Percentiles rank a stretch among this genome's conserved stretches.
Evolutionary conservation across 1,140 invertebrate species (phyloP).

Genomic region (Bombus soroeensis): DNA sequence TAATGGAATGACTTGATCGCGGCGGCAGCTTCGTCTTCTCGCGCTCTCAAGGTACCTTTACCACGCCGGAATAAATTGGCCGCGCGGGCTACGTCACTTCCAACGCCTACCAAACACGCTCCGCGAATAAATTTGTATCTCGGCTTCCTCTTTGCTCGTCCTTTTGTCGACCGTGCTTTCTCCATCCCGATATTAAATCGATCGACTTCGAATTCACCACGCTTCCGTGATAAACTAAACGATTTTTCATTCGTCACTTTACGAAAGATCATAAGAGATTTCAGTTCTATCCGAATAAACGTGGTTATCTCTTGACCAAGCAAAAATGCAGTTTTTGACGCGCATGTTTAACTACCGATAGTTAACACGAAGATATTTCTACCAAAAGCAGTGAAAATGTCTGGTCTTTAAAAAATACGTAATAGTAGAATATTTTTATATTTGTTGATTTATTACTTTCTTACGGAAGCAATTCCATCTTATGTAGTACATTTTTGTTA

Average conservation of each 20-base stretch:
- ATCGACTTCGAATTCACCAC: not conserved
- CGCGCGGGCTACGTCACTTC: conserved; percentile 63
- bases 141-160: not conserved
- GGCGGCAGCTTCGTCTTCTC: conserved; percentile 64
- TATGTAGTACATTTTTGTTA: too few relatives aligned
- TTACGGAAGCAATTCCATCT: too few relatives aligned
- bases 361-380: too few relatives aligned
- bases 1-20: conserved; percentile 82
- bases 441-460: too few relatives aligned
- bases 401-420: too few relatives aligned
- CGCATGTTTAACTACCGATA: too few relatives aligned
- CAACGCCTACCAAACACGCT: conserved; percentile 47
- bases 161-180: conserved; percentile 7
- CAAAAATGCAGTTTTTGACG: too few relatives aligned
- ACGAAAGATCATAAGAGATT: not conserved
- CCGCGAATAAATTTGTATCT: conserved; percentile 43
- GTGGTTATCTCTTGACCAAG: not conserved
- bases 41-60: conserved; percentile 51
- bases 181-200: conserved; percentile 16
- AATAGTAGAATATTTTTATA: too few relatives aligned
- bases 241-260: not conserved
- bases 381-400: too few relatives aligned
- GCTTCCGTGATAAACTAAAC: not conserved
- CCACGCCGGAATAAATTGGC: conserved; percentile 68
- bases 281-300: not conserved